A percentile compares a stretch with the other conserved stretches of the same genome.
Conservation (phyloP, 1,140 invertebrate species). For the Eurosta solidaginis region DNA sequence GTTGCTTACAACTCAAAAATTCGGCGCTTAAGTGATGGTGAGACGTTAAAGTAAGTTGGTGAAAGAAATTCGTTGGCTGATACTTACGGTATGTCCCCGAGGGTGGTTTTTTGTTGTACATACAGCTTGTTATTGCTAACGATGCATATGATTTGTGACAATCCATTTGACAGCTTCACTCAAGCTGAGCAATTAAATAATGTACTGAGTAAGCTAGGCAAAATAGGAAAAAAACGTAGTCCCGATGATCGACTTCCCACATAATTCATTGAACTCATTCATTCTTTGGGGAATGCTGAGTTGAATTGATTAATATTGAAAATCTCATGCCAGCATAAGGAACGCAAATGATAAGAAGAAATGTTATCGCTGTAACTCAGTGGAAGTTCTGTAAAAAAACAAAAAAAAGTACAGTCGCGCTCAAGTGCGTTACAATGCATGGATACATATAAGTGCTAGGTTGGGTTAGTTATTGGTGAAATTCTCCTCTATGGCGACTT, state of each 20-base stretch:
- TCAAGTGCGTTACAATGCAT: too few species aligned
- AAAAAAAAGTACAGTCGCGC: too few species aligned
- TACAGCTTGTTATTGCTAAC: constrained; percentile 15
- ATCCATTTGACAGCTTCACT: constrained; percentile 13
- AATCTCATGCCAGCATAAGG: not conserved
- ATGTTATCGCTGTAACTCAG: not conserved
- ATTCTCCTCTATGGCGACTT: too few species aligned
- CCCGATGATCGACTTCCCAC: not conserved
- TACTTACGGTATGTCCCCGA: not conserved
- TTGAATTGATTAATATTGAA: constrained; percentile 8
- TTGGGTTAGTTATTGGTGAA: too few species aligned
- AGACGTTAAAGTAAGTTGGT: not conserved
- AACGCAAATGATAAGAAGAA: not conserved
- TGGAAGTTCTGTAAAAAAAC: too few species aligned
- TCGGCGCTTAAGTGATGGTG: constrained; percentile 11
- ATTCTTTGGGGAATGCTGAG: not conserved
- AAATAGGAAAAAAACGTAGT: not conserved
- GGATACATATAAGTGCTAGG: too few species aligned
- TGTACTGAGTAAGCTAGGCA: too few species aligned
- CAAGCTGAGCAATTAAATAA: constrained; percentile 14
- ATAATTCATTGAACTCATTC: not conserved
- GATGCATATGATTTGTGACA: constrained; percentile 25
- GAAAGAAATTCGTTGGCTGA: not conserved
- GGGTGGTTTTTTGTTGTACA: not conserved
- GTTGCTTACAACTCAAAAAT: constrained; percentile 12